Base-by-base conservation (phyloP, 2,888 invertebrate species). In the Chesias legatella region DNA sequence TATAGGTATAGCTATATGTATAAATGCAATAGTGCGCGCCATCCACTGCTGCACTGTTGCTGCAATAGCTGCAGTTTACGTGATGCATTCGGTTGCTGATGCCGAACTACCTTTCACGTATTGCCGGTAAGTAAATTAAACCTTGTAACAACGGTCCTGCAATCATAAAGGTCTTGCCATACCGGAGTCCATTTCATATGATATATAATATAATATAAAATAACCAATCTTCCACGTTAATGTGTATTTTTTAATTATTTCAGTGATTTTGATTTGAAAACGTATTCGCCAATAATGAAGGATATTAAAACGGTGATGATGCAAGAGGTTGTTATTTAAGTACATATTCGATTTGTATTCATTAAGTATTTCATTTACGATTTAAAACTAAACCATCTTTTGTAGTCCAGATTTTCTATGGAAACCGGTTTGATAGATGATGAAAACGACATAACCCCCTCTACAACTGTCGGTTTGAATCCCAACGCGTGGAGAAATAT, bases 1-100 rank as follows among this genome's bases (percentile, higher is more conserved):
- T 46, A 79, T 86, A 37, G 86, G 86, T 9, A 64, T 86, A 49
- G 81, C 83, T 28, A 82, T 86, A 57, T 80, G 83, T 53, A 73
- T 84, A 40, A 79, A 78, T 45, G 74, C 83, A 2, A 59, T 86
- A 59, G 56, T 85, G 20, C 76, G 84, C 5, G 84, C 84, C 3
- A 79, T 85, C 10, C 59, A 53, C 39, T 80, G 77, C 50, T 70
- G 73, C 39, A 63, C 69, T 10, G 60, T 79, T 36, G 88, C 84
- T 7, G 76, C 83, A 6, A 70, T 86, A 27, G 56, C 80, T 3
- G 64, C 67, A 6, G 41, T 73, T 6, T 85, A 85, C 39, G 68
- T 85, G 7, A 8, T 62, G 10, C 67, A 75, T 34, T 68, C 83
- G 0, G 57, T 77, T 8, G 58, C 69, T 0, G 84, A 86, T 48